Percentiles rank a stretch among this genome's conserved stretches.
phyloP scores from a whole-genome alignment of 2,888 invertebrate genomes.

The Pollenia angustigena region DNA sequence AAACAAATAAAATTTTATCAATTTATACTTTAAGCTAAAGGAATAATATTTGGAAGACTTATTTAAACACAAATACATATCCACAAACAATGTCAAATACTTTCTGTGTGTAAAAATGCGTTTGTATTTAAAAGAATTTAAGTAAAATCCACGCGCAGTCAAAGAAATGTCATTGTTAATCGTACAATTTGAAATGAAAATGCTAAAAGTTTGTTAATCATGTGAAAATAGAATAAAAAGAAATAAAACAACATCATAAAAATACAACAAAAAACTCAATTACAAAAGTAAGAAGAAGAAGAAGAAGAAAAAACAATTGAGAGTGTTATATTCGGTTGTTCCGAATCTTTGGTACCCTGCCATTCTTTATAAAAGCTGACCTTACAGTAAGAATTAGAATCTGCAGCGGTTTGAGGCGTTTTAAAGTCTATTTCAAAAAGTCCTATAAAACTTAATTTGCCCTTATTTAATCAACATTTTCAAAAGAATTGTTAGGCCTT shows the following conservation, averaged over 20 bases:
- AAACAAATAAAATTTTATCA: constrained; percentile 15
- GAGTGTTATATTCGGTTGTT: not conserved
- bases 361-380: no score
- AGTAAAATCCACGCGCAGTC: not conserved
- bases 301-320: not conserved
- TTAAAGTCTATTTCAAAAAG: no score
- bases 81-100: not conserved
- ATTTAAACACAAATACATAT: not conserved
- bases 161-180: constrained; percentile 28
- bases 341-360: no score
- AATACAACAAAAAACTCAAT: not conserved
- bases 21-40: not conserved
- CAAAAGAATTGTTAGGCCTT: no score
- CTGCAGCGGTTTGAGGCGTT: no score
- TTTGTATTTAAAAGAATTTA: no score
- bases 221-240: constrained; percentile 1
- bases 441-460: no score
- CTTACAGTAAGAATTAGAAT: no score
- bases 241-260: no score
- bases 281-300: not conserved
- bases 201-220: constrained; percentile 33
- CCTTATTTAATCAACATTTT: no score
- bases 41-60: not conserved
- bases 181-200: constrained; percentile 10
- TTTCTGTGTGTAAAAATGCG: not conserved